Conservation (phyloP, 2,113 vertebrate species). For the Grammomys dolichurus region DNA sequence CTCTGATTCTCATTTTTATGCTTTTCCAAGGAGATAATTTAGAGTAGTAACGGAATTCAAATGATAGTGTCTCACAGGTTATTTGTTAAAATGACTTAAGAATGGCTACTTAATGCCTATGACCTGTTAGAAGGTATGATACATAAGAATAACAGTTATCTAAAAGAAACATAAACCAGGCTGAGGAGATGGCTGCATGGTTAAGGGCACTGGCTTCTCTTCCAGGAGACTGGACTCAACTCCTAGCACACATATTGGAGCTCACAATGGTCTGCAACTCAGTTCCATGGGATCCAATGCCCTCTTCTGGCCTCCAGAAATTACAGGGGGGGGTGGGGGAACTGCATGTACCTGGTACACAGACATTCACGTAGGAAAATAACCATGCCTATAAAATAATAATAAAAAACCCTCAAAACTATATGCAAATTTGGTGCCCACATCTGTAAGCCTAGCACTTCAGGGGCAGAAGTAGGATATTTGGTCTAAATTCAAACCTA, state of each 20-base stretch:
- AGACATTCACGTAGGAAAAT: not conserved
- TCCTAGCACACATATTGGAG: too few species aligned
- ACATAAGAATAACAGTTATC: not conserved
- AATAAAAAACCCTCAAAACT: not conserved
- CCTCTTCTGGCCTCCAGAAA: not conserved
- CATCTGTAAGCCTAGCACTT: not conserved
- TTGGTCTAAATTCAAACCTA: not conserved
- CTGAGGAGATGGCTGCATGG: not conserved
- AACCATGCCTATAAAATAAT: not conserved
- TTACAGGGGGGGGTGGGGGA: too few species aligned
- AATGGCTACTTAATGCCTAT: not conserved
- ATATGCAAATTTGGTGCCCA: not conserved
- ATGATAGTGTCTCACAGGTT: too few species aligned
- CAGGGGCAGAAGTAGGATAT: not conserved
- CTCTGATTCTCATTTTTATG: not conserved
- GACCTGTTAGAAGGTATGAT: not conserved
- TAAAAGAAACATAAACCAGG: not conserved
- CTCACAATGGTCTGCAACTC: not conserved
- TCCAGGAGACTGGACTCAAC: not conserved
- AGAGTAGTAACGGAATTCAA: accelerated
- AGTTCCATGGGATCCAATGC: too few species aligned
- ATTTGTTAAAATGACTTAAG: not conserved
- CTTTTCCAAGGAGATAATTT: accelerated
- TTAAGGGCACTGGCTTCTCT: not conserved
- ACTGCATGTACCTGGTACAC: not conserved